Percentiles rank a stretch among this genome's conserved stretches.
phyloP scores from a whole-genome alignment of 2,888 invertebrate genomes.

The Chrysodeixis includens region DNA sequence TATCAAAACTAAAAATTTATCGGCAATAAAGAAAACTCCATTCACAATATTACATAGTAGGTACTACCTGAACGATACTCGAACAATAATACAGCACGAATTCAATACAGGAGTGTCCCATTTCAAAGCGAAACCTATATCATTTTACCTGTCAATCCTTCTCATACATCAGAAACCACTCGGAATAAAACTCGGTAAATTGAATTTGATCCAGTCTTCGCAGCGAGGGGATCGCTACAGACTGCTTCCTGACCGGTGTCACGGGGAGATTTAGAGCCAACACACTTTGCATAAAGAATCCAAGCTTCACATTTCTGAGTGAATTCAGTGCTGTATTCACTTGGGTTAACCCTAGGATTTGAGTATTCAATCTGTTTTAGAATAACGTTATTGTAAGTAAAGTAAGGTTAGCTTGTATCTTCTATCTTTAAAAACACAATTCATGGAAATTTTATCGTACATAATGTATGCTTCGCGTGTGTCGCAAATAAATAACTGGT shows the following conservation, averaged over 20 bases:
- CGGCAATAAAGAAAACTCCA: neutral
- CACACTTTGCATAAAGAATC: constrained; percentile 41
- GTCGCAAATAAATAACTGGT: neutral
- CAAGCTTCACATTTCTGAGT: constrained; percentile 24
- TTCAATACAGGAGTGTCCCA: neutral
- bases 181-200: neutral
- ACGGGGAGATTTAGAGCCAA: constrained; percentile 20
- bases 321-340: constrained; percentile 22
- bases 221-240: neutral
- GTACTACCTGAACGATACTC: neutral
- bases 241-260: constrained; percentile 23
- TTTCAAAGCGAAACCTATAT: constrained; percentile 3
- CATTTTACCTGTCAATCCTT: constrained; percentile 4
- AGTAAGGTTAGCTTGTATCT: neutral
- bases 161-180: neutral
- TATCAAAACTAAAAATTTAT: neutral
- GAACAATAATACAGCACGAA: neutral
- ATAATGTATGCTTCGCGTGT: neutral
- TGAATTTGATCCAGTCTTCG: constrained; percentile 1
- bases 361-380: constrained; percentile 11
- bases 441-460: neutral
- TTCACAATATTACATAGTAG: too few relatives aligned
- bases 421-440: neutral
- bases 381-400: neutral
- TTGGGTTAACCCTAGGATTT: constrained; percentile 23